These are phyloP conservation scores for Drosophila aff. DNA, from an alignment of 1,140 invertebrate species.

Conservation along the genomic window DNA sequence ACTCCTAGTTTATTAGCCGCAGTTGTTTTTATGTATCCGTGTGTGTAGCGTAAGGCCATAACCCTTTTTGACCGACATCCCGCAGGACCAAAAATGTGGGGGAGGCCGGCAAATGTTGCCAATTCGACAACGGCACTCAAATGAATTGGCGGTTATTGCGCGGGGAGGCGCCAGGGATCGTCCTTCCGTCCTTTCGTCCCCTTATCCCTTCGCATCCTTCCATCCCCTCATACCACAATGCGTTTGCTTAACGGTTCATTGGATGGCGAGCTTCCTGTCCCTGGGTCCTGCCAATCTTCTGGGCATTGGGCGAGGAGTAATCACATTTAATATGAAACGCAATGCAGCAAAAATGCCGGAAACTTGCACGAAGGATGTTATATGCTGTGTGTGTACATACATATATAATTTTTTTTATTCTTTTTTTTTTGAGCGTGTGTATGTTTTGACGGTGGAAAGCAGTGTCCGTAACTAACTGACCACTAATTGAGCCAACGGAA, in stretches of 20 bases:
- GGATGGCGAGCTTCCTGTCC: slow-evolving; percentile 53
- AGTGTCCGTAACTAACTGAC: slow-evolving; percentile 61
- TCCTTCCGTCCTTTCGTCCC: background rate
- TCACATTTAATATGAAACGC: slow-evolving; percentile 84
- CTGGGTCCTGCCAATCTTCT: slow-evolving; percentile 71
- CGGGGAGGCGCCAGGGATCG: slow-evolving; percentile 7
- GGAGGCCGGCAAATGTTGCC: slow-evolving; percentile 70
- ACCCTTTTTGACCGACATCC: slow-evolving; percentile 75
- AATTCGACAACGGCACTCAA: slow-evolving; percentile 82
- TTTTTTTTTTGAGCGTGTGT: slow-evolving; percentile 2
- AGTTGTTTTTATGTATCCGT: background rate
- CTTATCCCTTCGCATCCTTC: background rate
- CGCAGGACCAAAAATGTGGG: slow-evolving; percentile 57
- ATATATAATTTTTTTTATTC: slow-evolving; percentile 28
- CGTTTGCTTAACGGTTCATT: slow-evolving; percentile 80
- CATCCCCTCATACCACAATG: slow-evolving; percentile 51
- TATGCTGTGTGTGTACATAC: slow-evolving; percentile 18
- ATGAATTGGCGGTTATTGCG: slow-evolving; percentile 80
- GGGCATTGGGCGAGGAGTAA: slow-evolving; percentile 77
- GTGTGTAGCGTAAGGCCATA: slow-evolving; percentile 52
- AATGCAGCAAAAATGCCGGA: slow-evolving; percentile 73
- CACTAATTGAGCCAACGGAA: slow-evolving; percentile 81
- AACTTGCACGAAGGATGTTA: slow-evolving; percentile 52
- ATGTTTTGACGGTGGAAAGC: slow-evolving; percentile 33
- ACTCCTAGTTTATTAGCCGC: background rate